Conservation (phyloP, 2,888 invertebrate genomes). For the Drosophila mulleri region DNA sequence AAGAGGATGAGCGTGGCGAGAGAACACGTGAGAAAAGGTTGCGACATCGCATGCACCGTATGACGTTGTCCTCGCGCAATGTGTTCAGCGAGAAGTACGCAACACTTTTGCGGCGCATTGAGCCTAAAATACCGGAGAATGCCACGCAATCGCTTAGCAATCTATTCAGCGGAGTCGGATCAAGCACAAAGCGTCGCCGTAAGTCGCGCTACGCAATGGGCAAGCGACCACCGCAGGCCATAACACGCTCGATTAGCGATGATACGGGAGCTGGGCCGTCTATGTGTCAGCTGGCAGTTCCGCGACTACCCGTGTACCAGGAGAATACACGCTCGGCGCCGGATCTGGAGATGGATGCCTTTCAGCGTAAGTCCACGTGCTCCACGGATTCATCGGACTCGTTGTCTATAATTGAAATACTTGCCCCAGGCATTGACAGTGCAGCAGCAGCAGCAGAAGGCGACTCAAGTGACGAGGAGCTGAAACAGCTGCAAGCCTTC, state of each 20-base stretch:
- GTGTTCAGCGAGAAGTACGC: slow-evolving; percentile 88
- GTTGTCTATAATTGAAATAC: slow-evolving; percentile 47
- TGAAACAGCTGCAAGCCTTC: slow-evolving; percentile 29
- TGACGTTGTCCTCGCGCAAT: slow-evolving; percentile 87
- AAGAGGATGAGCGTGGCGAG: slow-evolving; percentile 88
- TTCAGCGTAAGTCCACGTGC: slow-evolving; percentile 62
- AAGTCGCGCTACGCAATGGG: slow-evolving; percentile 51
- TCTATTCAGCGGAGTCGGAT: slow-evolving; percentile 83
- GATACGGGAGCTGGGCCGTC: slow-evolving; percentile 63
- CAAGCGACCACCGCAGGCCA: slow-evolving; percentile 54
- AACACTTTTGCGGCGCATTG: slow-evolving; percentile 86
- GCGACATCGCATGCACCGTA: slow-evolving; percentile 87
- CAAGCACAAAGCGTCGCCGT: slow-evolving; percentile 52
- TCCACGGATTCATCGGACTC: slow-evolving; percentile 70
- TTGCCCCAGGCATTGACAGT: slow-evolving; percentile 52
- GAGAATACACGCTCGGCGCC: slow-evolving; percentile 77
- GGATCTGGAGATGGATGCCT: slow-evolving; percentile 61
- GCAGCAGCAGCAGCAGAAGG: slow-evolving; percentile 21
- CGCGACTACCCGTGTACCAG: slow-evolving; percentile 56
- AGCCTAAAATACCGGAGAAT: slow-evolving; percentile 82
- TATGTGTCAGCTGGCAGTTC: slow-evolving; percentile 55
- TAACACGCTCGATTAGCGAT: slow-evolving; percentile 82
- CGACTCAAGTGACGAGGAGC: slow-evolving; percentile 51
- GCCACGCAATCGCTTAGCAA: slow-evolving; percentile 86
- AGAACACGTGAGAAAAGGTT: slow-evolving; percentile 85